Evolutionary conservation across 2,113 vertebrate genomes (phyloP), one percentile per base, ranked within the genome.

Genomic region (human (Homo sapiens)): DNA sequence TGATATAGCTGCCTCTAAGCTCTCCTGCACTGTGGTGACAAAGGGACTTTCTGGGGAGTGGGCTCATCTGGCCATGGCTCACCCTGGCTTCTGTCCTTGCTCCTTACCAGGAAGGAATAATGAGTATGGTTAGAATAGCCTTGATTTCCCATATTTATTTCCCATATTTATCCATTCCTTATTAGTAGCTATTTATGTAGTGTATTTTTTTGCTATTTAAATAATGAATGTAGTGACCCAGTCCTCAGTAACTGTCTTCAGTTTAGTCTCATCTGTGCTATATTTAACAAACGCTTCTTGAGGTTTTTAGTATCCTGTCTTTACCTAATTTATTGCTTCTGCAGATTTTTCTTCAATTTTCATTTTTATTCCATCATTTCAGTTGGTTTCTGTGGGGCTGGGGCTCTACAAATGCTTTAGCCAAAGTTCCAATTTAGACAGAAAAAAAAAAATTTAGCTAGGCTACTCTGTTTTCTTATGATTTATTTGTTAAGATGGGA

Each of bases 311-410:
- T 89, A 64, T 95, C 38, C 14, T 64, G 59, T 84, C 57, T 86
- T 72, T 91, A 89, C 55, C 50, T 92, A 68, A 80, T 89, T 92
- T 96, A 70, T 94, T 83, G 79, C 84, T 94, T 61, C 43, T 80
- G 30, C 16, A 89, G 55, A 61, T 73, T 94, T 89, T 80, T 85
- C n/a, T 92, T 48, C 35, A 8, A 50, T 68, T 85, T 80, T 93
- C 57, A 50, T 80, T 66, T 92, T 92, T 79, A 88, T 79, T 80
- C 45, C 30, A 23, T 55, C 22, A 45, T 88, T 88, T 83, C 55
- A 32, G n/a, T 84, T 93, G 82, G 17, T 91, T 97, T 91, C 43
- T 88, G 40, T 68, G 11, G 35, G 35, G 6, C 5, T 35, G 35
- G 38, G 27, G 27, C 17, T 57, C 13, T 25, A 30, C 57, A 64